Conservation (phyloP, 2,113 vertebrate genomes). For the Ornithorhynchus anatinus region DNA sequence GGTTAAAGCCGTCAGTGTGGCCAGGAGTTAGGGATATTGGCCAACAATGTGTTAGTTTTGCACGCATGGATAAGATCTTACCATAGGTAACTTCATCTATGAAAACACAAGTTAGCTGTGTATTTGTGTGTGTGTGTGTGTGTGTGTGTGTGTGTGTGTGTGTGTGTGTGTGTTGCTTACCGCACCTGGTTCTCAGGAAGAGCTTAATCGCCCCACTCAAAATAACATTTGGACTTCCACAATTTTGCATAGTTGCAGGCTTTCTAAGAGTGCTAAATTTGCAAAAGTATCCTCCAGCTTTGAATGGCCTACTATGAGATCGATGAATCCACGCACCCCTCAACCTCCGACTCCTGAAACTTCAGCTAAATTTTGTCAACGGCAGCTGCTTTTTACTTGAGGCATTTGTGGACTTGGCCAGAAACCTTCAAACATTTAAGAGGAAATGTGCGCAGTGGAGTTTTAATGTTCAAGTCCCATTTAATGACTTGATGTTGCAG, state of each 20-base stretch:
- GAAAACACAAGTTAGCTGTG: too few relatives aligned
- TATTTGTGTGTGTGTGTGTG: too few relatives aligned
- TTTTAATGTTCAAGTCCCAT: constrained; percentile 59
- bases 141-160: too few relatives aligned
- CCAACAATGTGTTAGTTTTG: too few relatives aligned
- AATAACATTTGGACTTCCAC: neutral
- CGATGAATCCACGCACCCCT: neutral
- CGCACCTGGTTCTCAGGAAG: too few relatives aligned
- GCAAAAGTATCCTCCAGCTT: neutral
- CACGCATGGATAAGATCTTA: too few relatives aligned
- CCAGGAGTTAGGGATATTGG: too few relatives aligned
- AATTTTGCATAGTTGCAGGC: neutral
- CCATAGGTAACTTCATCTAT: too few relatives aligned
- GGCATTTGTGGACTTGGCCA: constrained; percentile 4
- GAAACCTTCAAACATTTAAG: constrained; percentile 21
- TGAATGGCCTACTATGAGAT: neutral
- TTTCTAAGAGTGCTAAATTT: neutral
- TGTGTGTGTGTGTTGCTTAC: too few relatives aligned
- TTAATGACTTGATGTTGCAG: constrained; percentile 62
- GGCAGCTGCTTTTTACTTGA: neutral
- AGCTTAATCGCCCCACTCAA: too few relatives aligned
- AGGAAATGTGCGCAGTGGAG: constrained; percentile 27
- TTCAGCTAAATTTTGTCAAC: neutral
- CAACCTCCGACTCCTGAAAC: neutral
- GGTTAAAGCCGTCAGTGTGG: too few relatives aligned